phyloP scores from a whole-genome alignment of 1,140 invertebrate species.

The Meloidogyne chitwoodi region DNA sequence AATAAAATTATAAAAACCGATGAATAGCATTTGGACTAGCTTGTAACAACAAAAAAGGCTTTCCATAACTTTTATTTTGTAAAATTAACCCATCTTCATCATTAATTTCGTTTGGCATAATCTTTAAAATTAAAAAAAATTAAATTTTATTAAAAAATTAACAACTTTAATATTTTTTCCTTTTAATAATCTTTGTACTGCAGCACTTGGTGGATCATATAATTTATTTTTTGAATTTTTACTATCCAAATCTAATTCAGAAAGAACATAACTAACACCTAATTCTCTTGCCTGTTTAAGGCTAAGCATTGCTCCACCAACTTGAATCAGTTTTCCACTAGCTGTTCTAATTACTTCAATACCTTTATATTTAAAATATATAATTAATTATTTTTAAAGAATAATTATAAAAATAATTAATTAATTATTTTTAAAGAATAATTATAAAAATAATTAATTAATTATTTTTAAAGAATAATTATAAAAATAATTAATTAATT shows the following conservation, averaged over 20 bases:
- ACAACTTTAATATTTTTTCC: slow-evolving; percentile 56
- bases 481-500: no score
- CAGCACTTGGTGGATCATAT: slow-evolving; percentile 53
- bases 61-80: slow-evolving; percentile 51
- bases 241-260: slow-evolving; percentile 51
- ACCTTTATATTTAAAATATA: slow-evolving; percentile 32
- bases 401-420: no score
- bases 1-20: no score
- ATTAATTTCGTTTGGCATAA: slow-evolving; percentile 57
- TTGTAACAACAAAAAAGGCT: slow-evolving; percentile 37
- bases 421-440: no score
- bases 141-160: slow-evolving; percentile 12
- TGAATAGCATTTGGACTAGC: slow-evolving; percentile 53
- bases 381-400: no score
- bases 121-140: slow-evolving; percentile 35
- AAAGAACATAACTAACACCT: slow-evolving; percentile 51
- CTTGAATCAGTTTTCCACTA: slow-evolving; percentile 55
- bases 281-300: slow-evolving; percentile 48
- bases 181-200: slow-evolving; percentile 48
- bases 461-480: no score
- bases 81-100: slow-evolving; percentile 55
- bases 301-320: slow-evolving; percentile 54
- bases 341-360: slow-evolving; percentile 58
- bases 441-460: no score
- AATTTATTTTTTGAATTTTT: slow-evolving; percentile 51